A percentile compares a stretch with the other conserved stretches of the same genome.
Conservation (phyloP, 2,113 vertebrate species). For the Cygnus buccinator region DNA sequence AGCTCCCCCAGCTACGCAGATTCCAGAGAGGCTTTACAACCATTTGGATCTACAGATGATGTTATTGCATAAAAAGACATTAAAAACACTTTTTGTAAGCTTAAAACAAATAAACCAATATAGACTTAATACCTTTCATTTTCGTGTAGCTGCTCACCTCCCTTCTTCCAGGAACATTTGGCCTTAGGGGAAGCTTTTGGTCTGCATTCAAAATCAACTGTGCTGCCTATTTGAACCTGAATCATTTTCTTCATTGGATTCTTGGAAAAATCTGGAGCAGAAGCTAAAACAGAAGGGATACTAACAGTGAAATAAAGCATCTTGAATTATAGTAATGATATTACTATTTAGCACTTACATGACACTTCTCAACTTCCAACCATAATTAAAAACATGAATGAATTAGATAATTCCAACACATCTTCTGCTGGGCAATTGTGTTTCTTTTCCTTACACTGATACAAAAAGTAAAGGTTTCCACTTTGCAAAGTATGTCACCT, state of each 20-base stretch:
- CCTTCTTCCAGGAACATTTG: conserved; percentile 90
- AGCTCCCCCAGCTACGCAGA: not conserved
- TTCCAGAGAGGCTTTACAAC: not conserved
- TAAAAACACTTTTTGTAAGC: not conserved
- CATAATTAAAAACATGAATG: not conserved
- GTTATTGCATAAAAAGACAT: not conserved
- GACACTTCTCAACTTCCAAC: not conserved
- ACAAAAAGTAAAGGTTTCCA: not conserved
- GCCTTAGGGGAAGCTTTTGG: conserved; percentile 91
- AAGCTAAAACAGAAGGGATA: conserved; percentile 78
- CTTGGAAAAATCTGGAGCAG: conserved; percentile 91
- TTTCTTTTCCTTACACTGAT: not conserved
- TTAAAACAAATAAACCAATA: conserved; percentile 30
- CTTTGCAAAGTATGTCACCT: not conserved
- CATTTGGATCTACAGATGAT: not conserved
- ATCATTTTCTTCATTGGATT: conserved; percentile 85
- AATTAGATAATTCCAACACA: not conserved
- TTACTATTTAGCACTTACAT: not conserved
- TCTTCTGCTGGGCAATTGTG: not conserved
- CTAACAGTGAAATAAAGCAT: not conserved
- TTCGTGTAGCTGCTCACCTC: conserved; percentile 83
- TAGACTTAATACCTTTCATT: conserved; percentile 84
- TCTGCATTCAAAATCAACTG: conserved; percentile 91
- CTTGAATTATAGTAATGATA: not conserved
- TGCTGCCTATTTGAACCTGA: conserved; percentile 88